phyloP scores from a whole-genome alignment of 2,888 invertebrate genomes.

The Beris chalybata region DNA sequence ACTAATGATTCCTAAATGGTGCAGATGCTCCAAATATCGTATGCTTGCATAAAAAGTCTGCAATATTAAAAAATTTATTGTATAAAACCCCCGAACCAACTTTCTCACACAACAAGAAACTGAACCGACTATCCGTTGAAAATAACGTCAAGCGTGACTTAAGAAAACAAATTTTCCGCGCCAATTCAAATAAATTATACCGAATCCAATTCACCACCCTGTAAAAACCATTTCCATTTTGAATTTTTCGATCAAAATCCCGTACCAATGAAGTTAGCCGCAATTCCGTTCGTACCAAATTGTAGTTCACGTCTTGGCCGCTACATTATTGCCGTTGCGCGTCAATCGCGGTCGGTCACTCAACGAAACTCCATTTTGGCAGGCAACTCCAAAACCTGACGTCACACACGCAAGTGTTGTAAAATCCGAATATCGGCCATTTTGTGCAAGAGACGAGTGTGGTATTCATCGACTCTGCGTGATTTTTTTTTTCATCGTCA shows the following conservation, averaged over 20 bases:
- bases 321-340: slow-evolving; percentile 1
- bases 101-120: too few species aligned
- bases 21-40: too few species aligned
- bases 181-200: too few species aligned
- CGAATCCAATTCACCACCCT: too few species aligned
- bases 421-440: slow-evolving; percentile 41
- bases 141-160: too few species aligned
- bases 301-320: not conserved
- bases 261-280: not conserved
- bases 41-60: too few species aligned
- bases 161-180: too few species aligned
- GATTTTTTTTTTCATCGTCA: slow-evolving; percentile 18
- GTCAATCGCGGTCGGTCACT: not conserved
- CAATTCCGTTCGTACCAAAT: not conserved
- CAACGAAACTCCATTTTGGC: slow-evolving; percentile 19
- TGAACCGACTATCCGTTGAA: too few species aligned
- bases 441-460: slow-evolving; percentile 42
- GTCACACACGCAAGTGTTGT: slow-evolving; percentile 40
- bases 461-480: slow-evolving; percentile 40
- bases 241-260: not conserved
- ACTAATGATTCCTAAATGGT: too few species aligned
- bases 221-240: not conserved
- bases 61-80: too few species aligned
- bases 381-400: slow-evolving; percentile 44
- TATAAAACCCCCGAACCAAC: too few species aligned